Base-by-base conservation (phyloP, 2,888 invertebrate genomes). In the Andrena minutula region DNA sequence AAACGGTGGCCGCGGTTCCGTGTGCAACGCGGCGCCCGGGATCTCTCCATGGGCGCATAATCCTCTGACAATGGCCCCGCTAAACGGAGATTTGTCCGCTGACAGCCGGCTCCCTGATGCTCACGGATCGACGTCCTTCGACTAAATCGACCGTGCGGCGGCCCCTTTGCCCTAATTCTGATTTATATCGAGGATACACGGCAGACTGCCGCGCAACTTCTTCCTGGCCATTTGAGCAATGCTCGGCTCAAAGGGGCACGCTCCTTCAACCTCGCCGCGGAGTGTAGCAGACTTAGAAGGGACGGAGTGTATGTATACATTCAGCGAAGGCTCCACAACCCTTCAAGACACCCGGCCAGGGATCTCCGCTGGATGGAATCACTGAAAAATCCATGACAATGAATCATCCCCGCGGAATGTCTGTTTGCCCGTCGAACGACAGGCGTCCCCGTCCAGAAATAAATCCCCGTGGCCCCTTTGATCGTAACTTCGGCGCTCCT, bases 1-100 rank as follows among this genome's bases (percentile, higher is more conserved):
- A 65, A 78, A 83, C 79, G 80, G 76, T 56, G 28, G 66, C 56
- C 64, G 20, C 53, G 72, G 75, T 53, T 70, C 64, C 60, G 53
- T 47, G 71, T 72, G 74, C 78, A 63, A 28, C 69, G 72, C 56
- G 23, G 56, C 56, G 65, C 68, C 72, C 66, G 82, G 82, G 86
- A 87, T 89, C 83, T 88, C 79, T 85, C 85, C 85, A 87, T 83
- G 85, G 87, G 71, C 84, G 79, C 88, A 87, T 90, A 91, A 91
- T 91, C 91, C 90, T 68, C 69, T 72, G 86, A 91, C 90, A 91
- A 90, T 90, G 86, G 86, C 69, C 82, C 82, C 71, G 79, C 88
- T 88, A 86, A 89, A 88, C 88, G 88, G 83, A 88, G 88, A 89
- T 89, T 89, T 89, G 88, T 84, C 79, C 86, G 85, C 82, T 86